Conservation (phyloP, 2,888 invertebrate species). For the Alloscopus bannaensis region DNA sequence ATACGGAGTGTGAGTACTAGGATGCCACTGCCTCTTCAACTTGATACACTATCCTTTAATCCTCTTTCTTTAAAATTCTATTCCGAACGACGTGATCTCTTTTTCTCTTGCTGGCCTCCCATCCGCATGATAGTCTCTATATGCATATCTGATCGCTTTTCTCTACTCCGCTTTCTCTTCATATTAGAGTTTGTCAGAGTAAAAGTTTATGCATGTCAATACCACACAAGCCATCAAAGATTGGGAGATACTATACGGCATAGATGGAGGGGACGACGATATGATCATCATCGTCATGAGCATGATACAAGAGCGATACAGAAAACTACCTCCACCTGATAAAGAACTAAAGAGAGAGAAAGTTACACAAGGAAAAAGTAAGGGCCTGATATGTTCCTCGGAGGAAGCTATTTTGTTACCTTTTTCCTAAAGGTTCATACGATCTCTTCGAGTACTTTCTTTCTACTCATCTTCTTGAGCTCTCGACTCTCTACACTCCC, state of each 20-base stretch:
- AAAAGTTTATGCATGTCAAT: constrained; percentile 45
- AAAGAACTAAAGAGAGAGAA: not conserved
- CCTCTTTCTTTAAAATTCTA: constrained; percentile 53
- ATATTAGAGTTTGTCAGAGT: too few relatives aligned
- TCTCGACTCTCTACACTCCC: not conserved
- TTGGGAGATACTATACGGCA: constrained; percentile 32
- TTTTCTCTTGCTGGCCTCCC: not conserved
- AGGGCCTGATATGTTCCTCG: constrained; percentile 33
- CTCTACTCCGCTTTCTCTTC: constrained; percentile 42
- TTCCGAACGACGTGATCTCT: constrained; percentile 18
- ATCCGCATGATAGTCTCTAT: constrained; percentile 16
- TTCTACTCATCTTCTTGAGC: not conserved
- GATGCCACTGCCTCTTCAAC: not conserved
- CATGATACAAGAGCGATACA: constrained; percentile 30
- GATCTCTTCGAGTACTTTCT: constrained; percentile 38
- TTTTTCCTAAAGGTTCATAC: constrained; percentile 36
- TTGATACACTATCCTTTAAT: constrained; percentile 43
- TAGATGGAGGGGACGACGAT: constrained; percentile 17
- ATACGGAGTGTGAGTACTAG: not conserved
- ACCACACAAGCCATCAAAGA: constrained; percentile 26
- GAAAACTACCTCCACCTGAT: not conserved
- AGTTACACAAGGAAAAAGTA: constrained; percentile 12
- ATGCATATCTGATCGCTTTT: constrained; percentile 29
- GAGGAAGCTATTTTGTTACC: constrained; percentile 63
- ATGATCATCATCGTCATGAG: constrained; percentile 28